A percentile compares a stretch with the other conserved stretches of the same genome.
Conservation (phyloP, 2,797 vertebrate genomes). For the Pachyuromys duprasi region DNA sequence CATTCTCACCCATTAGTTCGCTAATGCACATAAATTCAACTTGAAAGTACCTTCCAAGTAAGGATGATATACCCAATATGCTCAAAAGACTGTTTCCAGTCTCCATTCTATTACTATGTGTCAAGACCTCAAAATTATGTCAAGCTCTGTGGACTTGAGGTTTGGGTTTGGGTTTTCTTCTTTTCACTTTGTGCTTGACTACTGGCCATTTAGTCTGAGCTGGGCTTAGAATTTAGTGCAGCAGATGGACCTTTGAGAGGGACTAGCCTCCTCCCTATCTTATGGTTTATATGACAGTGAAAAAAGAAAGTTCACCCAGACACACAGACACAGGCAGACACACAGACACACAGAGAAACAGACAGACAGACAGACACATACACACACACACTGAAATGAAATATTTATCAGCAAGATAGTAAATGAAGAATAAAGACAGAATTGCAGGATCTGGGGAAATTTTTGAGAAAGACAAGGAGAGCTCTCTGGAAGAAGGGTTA, state of each 20-base stretch:
- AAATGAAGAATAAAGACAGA: neutral
- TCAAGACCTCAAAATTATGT: neutral
- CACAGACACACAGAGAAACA: neutral
- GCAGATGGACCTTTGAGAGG: neutral
- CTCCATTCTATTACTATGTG: neutral
- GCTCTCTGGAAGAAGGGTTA: neutral
- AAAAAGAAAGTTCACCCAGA: neutral
- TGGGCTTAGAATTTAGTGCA: neutral
- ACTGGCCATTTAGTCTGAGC: neutral
- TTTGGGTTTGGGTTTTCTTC: neutral
- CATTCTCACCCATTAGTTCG: neutral
- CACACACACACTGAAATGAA: neutral
- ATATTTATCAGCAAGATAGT: neutral
- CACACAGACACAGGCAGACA: neutral
- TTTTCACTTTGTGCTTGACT: neutral
- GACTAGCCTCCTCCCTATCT: neutral
- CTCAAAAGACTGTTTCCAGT: neutral
- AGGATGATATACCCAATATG: neutral
- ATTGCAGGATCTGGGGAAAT: neutral
- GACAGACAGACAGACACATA: neutral
- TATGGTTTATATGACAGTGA: neutral
- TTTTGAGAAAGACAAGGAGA: neutral
- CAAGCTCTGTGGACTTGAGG: neutral
- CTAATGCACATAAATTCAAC: neutral
- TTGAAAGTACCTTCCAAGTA: neutral